phyloP scores from a whole-genome alignment of 2,888 invertebrate genomes.

The Heliconius charithonia region DNA sequence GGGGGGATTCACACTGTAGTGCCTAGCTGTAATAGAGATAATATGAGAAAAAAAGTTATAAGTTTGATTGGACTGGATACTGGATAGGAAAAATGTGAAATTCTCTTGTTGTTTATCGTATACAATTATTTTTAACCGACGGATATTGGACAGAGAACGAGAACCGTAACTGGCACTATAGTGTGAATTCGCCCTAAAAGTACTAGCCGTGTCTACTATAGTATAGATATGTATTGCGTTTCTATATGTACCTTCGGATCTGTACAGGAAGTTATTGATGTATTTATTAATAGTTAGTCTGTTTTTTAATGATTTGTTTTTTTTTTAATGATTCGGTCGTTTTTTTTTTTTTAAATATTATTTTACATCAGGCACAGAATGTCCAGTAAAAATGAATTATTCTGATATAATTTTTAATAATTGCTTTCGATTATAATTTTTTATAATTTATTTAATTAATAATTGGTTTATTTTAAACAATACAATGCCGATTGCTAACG shows the following conservation, averaged over 20 bases:
- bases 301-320: neutral
- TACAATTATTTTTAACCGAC: too few relatives aligned
- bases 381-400: too few relatives aligned
- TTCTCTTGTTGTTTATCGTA: too few relatives aligned
- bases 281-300: neutral
- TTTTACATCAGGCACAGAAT: too few relatives aligned
- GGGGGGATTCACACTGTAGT: too few relatives aligned
- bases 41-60: too few relatives aligned
- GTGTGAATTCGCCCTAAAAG: neutral
- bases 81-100: too few relatives aligned
- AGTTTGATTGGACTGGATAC: neutral
- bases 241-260: conserved; percentile 3
- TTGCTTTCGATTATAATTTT: neutral
- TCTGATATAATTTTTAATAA: too few relatives aligned
- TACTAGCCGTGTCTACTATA: conserved; percentile 34
- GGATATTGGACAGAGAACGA: too few relatives aligned
- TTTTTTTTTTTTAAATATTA: too few relatives aligned
- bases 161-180: too few relatives aligned
- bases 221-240: neutral
- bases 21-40: too few relatives aligned
- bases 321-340: neutral
- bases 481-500: conserved; percentile 9
- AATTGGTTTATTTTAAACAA: neutral
- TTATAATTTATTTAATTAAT: neutral
- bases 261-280: conserved; percentile 5